Base-by-base conservation (phyloP, 1,140 invertebrate genomes). In the Calliopsis andreniformis region DNA sequence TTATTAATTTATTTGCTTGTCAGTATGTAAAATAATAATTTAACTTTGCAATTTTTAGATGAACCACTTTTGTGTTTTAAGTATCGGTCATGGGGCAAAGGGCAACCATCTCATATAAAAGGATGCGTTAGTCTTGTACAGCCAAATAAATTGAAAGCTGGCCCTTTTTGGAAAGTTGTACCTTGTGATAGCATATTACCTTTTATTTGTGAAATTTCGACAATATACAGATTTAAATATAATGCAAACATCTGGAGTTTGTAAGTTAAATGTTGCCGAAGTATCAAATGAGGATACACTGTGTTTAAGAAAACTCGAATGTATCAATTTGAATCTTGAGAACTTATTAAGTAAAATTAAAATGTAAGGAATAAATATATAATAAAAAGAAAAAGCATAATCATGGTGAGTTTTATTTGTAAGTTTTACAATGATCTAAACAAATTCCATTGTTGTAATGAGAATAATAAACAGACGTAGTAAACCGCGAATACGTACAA, bases 61-160 rank as follows among this genome's bases (percentile, higher is more conserved):
- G 91, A 94, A 66, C 81, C 88, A 5, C 64, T 96, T 62, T 89
- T 90, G 7, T 96, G 95, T 83, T 92, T 92, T 0, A 90, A 92
- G 7, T 95, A 93, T 80, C 90, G 94, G 39, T 94, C 94, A 14
- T 96, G 95, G 95, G 94, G 93, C 1, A 93, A 93, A 5, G 93
- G 94, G 0, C 92, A 95, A 80, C 95, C 95, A 0, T 82, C 88
- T 2, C 79, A 87, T 28, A 89, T 89, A 16, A 91, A 93, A 63
- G 92, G 94, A 47, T 96, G 95, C 71, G 93, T 93, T 0, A 88
- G 91, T n/a, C 80, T 95, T 8, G 92, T 92, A 32, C 69, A 55
- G 23, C 68, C 59, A 20, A 1, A 39, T 8, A 45, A 66, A 32
- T 59, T 51, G 23, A 66, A 66, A 32, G 51, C 51, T 16, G 23